Base-by-base conservation (phyloP, 2,113 vertebrate species). In the Tragulus kanchil region DNA sequence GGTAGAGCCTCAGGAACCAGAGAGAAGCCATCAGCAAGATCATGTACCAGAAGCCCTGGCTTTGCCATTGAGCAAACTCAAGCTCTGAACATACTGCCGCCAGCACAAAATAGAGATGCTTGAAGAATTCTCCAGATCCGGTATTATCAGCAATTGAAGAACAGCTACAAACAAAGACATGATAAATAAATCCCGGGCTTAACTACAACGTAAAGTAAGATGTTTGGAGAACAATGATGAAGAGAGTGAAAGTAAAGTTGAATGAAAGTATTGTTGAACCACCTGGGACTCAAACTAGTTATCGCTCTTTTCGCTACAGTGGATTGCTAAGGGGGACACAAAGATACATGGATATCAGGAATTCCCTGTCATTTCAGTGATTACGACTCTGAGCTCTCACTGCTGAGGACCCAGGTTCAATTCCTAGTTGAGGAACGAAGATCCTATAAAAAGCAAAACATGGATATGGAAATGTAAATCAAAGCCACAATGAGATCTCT, bases 1-100 rank as follows among this genome's bases (percentile, higher is more conserved):
- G 96, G 98, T 99, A 99, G 91, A 99, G 99, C 96, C 99, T 99
- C 96, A 99, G 96, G 93, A 99, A 99, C 99, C 99, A 99, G 98
- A 99, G 98, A 96, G 99, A 98, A 98, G 98, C 96, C 62, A 99
- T 90, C 94, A 99, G 98, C 96, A 99, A 96, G 28, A 98, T 11
- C 36, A 99, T 98, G 94, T 99, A 98, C 98, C 98, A 98, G 98
- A 99, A 99, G 90, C 99, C 98, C 90, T 98, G 93, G 52, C 98
- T 99, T 94, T 26, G 52, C 99, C 99, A 98, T 19, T 3, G 93
- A n/a, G 98, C 90, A 26, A 99, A 75, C 84, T 98, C 98, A 90
- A 99, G 98, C 97, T 99, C 99, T 0, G 96, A 99, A 90, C 98
- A 98, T 62, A 99, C 97, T 28, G 99, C 84, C 59, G 93, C 90